Evolutionary conservation across 2,888 invertebrate genomes (phyloP).

Genomic region (Mimumesa dahlbomi): DNA sequence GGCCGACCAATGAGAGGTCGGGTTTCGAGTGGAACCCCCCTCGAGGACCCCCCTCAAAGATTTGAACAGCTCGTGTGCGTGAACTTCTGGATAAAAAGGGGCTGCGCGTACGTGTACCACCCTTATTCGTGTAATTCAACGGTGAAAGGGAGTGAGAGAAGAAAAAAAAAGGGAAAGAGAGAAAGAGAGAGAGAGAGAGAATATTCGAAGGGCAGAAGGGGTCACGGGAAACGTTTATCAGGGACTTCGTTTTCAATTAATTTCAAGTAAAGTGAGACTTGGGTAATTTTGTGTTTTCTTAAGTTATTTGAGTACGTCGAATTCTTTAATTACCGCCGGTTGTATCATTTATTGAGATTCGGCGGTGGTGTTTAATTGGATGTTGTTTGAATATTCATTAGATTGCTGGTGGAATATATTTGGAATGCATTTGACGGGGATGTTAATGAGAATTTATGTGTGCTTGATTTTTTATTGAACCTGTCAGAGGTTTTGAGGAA

Average conservation of each 20-base stretch:
- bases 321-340: too few relatives aligned
- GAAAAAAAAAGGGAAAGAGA: not conserved
- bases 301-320: not conserved
- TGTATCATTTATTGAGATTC: too few relatives aligned
- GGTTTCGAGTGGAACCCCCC: conserved; percentile 29
- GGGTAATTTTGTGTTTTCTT: not conserved
- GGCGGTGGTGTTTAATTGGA: too few relatives aligned
- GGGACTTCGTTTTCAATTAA: conserved; percentile 11
- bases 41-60: conserved; percentile 27
- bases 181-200: not conserved
- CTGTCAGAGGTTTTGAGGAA: too few relatives aligned
- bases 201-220: not conserved
- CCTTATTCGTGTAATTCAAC: not conserved
- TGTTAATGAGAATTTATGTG: too few relatives aligned
- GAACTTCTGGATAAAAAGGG: conserved; percentile 8
- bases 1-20: conserved; percentile 50
- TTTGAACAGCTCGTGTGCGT: conserved; percentile 17
- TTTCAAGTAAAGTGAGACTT: not conserved
- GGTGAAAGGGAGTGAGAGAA: not conserved
- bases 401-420: too few relatives aligned
- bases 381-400: too few relatives aligned
- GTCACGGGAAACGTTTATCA: conserved; percentile 14
- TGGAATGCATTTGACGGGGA: too few relatives aligned
- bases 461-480: too few relatives aligned
- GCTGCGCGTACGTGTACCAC: not conserved